A percentile compares a stretch with the other conserved stretches of the same genome.
These are phyloP conservation scores for Globodera ellingtonae DNA, from an alignment of 1,140 invertebrate genomes.

Conservation along the genomic window DNA sequence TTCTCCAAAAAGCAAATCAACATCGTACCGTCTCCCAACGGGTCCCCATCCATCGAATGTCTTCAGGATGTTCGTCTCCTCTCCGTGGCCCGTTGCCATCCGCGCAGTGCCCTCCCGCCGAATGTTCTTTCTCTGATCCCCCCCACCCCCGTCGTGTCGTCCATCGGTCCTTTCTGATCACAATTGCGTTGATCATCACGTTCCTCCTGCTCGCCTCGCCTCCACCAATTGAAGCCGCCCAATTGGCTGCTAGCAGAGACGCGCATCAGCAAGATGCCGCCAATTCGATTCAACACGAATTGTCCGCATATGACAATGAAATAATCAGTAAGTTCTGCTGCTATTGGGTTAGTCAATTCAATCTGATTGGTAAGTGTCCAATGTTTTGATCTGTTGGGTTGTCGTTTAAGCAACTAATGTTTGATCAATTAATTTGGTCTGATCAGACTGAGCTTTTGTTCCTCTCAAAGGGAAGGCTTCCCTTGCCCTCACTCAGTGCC, in stretches of 20 bases:
- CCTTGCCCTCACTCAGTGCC: background rate
- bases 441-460: too few relatives aligned
- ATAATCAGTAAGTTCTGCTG: slow-evolving; percentile 19
- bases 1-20: background rate
- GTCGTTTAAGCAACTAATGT: too few relatives aligned
- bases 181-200: background rate
- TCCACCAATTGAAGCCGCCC: background rate
- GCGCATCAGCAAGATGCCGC: background rate
- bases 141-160: background rate
- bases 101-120: background rate
- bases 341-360: background rate
- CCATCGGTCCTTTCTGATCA: slow-evolving; percentile 7
- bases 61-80: slow-evolving; percentile 2
- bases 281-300: slow-evolving; percentile 22
- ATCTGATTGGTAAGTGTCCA: background rate
- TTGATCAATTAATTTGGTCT: too few relatives aligned
- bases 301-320: slow-evolving; percentile 25
- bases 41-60: background rate
- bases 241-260: background rate
- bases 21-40: background rate
- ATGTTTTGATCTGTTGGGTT: too few relatives aligned
- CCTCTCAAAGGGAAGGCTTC: background rate
- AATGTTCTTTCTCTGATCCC: background rate
- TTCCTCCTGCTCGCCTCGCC: background rate
- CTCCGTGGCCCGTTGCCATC: background rate